These are phyloP conservation scores for Sula dactylatra DNA, from an alignment of 2,113 vertebrate genomes.

Conservation along the genomic window DNA sequence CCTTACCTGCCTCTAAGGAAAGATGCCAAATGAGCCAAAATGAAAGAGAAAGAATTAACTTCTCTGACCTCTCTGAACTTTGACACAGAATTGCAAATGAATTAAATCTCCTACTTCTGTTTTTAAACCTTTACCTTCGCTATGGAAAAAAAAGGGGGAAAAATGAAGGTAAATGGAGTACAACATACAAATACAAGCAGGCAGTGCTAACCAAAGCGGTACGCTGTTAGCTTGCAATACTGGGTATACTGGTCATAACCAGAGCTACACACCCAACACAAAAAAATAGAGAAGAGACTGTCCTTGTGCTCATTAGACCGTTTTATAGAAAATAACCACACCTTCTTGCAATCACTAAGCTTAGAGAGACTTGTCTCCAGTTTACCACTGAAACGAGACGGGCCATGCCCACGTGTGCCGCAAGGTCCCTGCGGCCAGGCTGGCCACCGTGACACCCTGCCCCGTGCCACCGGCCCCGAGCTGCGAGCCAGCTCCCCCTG, in stretches of 20 bases:
- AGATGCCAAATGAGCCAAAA: neutral
- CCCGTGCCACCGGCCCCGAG: neutral
- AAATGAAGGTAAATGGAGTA: neutral
- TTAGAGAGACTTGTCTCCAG: neutral
- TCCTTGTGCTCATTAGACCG: neutral
- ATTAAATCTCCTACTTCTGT: neutral
- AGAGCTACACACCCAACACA: neutral
- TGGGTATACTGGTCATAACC: neutral
- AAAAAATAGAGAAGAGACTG: neutral
- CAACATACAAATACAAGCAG: neutral
- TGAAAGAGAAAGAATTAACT: neutral
- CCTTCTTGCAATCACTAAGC: neutral
- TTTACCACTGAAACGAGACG: fast-evolving
- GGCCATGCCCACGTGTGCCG: fast-evolving
- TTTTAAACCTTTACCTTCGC: neutral
- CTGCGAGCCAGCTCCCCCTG: neutral
- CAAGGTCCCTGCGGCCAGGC: neutral
- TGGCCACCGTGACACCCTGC: neutral
- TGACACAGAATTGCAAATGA: neutral
- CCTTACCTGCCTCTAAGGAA: neutral
- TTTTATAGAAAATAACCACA: neutral
- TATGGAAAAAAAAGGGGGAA: fast-evolving
- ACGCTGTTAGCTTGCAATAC: neutral
- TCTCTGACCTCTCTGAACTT: neutral
- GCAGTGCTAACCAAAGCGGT: neutral